A percentile compares a stretch with the other conserved stretches of the same genome.
Conservation (phyloP, 2,113 vertebrate species). For the Brevimyrus niger region DNA sequence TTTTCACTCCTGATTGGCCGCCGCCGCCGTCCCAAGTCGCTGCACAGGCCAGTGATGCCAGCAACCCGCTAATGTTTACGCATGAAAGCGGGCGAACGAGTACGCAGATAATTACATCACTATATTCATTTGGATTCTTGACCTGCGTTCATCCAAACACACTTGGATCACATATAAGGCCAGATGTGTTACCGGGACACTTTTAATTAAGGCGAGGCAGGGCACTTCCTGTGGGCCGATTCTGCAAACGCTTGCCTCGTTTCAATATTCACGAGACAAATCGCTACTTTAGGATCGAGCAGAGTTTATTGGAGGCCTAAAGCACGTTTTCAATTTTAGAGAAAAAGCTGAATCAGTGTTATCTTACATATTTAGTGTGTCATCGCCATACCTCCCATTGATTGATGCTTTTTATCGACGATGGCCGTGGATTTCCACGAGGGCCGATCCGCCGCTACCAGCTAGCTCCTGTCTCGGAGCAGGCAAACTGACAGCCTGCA, state of each 20-base stretch:
- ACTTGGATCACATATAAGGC: not conserved
- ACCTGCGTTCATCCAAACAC: not conserved
- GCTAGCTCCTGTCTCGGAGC: too few species aligned
- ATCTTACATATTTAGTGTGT: not conserved
- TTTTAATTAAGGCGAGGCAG: not conserved
- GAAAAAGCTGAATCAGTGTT: not conserved
- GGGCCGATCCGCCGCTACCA: not conserved
- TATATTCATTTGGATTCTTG: not conserved
- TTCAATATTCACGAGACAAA: not conserved
- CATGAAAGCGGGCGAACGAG: not conserved
- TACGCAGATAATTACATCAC: not conserved
- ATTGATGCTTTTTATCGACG: not conserved
- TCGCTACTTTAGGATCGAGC: not conserved
- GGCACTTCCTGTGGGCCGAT: not conserved
- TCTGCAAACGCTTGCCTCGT: not conserved
- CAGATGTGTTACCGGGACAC: not conserved
- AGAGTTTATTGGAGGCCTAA: not conserved
- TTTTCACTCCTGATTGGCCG: not conserved
- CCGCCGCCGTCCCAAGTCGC: not conserved
- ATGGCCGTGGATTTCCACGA: not conserved
- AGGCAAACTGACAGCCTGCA: not conserved
- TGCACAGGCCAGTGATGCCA: not conserved
- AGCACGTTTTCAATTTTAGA: not conserved
- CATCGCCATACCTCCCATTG: not conserved
- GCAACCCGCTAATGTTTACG: not conserved